Percentiles rank a stretch among this genome's conserved stretches.
These are phyloP conservation scores for Lithophane socia DNA, from an alignment of 2,888 invertebrate species.

Conservation along the genomic window DNA sequence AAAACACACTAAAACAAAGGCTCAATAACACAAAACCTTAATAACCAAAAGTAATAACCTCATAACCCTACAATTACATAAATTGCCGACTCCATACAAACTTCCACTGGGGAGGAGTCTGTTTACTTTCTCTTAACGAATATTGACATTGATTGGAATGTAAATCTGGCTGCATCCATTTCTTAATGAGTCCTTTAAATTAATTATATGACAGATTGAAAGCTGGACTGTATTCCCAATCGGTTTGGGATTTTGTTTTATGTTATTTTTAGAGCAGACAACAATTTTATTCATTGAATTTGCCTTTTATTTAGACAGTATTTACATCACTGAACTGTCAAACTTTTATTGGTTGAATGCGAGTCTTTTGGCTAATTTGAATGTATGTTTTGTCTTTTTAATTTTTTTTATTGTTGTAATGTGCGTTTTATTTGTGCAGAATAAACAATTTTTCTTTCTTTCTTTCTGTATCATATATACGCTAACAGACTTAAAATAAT, in stretches of 20 bases:
- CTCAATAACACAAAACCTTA: neutral
- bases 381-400: too few species aligned
- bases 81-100: conserved; percentile 47
- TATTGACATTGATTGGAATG: conserved; percentile 82
- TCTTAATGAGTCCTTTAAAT: conserved; percentile 58
- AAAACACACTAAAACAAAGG: neutral
- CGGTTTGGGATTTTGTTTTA: neutral
- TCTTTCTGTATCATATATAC: too few species aligned
- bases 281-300: too few species aligned
- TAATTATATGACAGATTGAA: conserved; percentile 54
- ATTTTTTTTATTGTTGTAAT: too few species aligned
- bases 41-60: conserved; percentile 11
- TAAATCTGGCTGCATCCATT: conserved; percentile 72
- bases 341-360: too few species aligned
- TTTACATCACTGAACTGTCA: too few species aligned
- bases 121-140: conserved; percentile 78
- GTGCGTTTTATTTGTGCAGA: too few species aligned
- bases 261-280: neutral
- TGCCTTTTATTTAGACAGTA: too few species aligned
- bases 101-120: conserved; percentile 32
- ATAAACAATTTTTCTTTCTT: too few species aligned
- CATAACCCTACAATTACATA: conserved; percentile 40
- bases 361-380: too few species aligned
- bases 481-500: too few species aligned
- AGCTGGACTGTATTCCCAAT: conserved; percentile 14